These are phyloP conservation scores for Echinops telfairi DNA, from an alignment of 2,113 vertebrate genomes.

Conservation along the genomic window DNA sequence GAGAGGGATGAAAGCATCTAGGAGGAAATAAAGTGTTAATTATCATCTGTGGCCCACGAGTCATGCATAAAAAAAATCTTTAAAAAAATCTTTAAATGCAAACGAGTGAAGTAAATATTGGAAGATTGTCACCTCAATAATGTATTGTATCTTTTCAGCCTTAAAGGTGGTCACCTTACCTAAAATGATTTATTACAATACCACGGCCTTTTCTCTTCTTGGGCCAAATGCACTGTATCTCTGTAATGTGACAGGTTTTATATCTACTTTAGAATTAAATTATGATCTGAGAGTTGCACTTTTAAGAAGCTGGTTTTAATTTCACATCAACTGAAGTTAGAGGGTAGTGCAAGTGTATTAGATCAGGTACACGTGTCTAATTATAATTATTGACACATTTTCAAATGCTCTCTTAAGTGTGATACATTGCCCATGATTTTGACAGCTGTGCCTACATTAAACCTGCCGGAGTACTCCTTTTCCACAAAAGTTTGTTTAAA, in stretches of 20 bases:
- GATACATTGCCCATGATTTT: slow-evolving; percentile 46
- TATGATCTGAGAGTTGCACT: slow-evolving; percentile 63
- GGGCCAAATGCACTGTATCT: slow-evolving; percentile 5
- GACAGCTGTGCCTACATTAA: slow-evolving; percentile 58
- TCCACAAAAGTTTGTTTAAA: slow-evolving; percentile 72
- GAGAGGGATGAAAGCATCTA: not conserved
- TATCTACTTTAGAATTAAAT: slow-evolving; percentile 61
- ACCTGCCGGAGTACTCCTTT: slow-evolving; percentile 9
- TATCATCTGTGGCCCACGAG: not conserved
- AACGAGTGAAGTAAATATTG: slow-evolving; percentile 51
- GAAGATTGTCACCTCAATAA: slow-evolving; percentile 48
- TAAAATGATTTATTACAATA: slow-evolving; percentile 52
- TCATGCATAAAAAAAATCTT: not conserved
- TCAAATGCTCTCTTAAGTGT: slow-evolving; percentile 70
- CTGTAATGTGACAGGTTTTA: slow-evolving; percentile 51
- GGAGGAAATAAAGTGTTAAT: slow-evolving; percentile 13
- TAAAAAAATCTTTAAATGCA: slow-evolving; percentile 56
- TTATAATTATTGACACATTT: slow-evolving; percentile 75
- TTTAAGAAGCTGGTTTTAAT: slow-evolving; percentile 75
- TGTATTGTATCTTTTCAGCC: slow-evolving; percentile 56
- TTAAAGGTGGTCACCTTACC: slow-evolving; percentile 68
- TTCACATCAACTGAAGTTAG: slow-evolving; percentile 73
- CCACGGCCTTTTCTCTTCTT: slow-evolving; percentile 48
- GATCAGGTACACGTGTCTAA: slow-evolving; percentile 61
- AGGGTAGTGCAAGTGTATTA: slow-evolving; percentile 66